phyloP scores from a whole-genome alignment of 2,888 invertebrate species.

The Dolichomitus sp. region DNA sequence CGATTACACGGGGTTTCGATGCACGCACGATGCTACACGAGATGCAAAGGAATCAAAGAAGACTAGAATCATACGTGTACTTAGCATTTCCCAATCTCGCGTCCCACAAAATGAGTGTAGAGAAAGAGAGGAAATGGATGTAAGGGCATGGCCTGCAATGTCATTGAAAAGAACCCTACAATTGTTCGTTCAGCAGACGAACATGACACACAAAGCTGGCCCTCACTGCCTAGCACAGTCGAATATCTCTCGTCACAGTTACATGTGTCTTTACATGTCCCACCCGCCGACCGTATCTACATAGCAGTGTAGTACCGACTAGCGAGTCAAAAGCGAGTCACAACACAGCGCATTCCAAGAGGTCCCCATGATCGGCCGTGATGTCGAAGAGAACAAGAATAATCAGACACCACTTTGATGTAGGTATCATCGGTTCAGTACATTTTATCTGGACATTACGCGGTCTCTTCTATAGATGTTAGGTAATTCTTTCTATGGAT shows the following conservation, averaged over 20 bases:
- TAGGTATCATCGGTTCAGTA: constrained; percentile 3
- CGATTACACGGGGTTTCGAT: constrained; percentile 10
- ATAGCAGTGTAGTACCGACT: not conserved
- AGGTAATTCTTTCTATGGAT: not conserved
- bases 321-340: constrained; percentile 42
- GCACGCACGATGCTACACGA: constrained; percentile 8
- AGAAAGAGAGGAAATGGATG: constrained; percentile 17
- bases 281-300: constrained; percentile 1
- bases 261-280: constrained; percentile 5
- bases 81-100: constrained; percentile 21
- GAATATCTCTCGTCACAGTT: constrained; percentile 42
- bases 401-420: constrained; percentile 19
- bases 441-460: not conserved
- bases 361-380: constrained; percentile 33
- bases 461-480: not conserved
- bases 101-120: constrained; percentile 19
- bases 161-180: constrained; percentile 14
- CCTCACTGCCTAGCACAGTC: constrained; percentile 10
- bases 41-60: constrained; percentile 16
- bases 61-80: not conserved
- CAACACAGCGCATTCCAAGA: constrained; percentile 64
- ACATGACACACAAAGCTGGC: constrained; percentile 18
- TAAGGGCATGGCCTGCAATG: constrained; percentile 1
- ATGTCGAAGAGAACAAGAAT: constrained; percentile 14
- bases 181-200: constrained; percentile 26